A percentile compares a stretch with the other conserved stretches of the same genome.
phyloP scores from a whole-genome alignment of 2,113 vertebrate species.

The Perca fluviatilis region DNA sequence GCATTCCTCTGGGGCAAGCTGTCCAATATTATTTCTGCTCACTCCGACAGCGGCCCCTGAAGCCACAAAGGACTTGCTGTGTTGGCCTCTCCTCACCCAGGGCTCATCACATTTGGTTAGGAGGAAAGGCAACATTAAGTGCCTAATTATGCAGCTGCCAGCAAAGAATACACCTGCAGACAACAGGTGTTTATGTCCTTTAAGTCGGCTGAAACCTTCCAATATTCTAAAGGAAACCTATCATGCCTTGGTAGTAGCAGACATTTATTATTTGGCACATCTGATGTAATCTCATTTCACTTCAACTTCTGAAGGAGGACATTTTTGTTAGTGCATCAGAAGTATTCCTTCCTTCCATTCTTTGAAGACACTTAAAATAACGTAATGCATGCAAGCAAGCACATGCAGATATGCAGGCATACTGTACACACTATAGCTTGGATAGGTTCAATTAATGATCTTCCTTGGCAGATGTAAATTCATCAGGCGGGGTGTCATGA shows the following conservation, averaged over 20 bases:
- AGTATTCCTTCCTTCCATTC: not conserved
- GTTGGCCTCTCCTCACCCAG: constrained; percentile 57
- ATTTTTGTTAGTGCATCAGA: constrained; percentile 8
- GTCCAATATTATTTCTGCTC: constrained; percentile 77
- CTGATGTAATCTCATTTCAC: constrained; percentile 18
- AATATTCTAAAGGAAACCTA: constrained; percentile 23
- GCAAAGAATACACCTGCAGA: constrained; percentile 73
- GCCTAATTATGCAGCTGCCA: constrained; percentile 66
- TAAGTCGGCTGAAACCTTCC: not conserved
- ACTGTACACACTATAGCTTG: not conserved
- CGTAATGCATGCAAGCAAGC: constrained; percentile 4
- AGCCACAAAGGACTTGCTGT: constrained; percentile 80
- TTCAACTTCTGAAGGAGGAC: not conserved
- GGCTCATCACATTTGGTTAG: constrained; percentile 42
- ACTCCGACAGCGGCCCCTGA: constrained; percentile 61
- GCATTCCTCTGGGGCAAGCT: constrained; percentile 78
- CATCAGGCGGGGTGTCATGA: constrained; percentile 39
- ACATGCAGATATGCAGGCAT: not conserved
- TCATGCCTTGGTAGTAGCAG: constrained; percentile 17
- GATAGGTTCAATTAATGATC: constrained; percentile 40
- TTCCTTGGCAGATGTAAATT: constrained; percentile 27
- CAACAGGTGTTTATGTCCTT: constrained; percentile 76
- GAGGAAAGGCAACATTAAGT: constrained; percentile 47
- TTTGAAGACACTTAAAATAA: constrained; percentile 19
- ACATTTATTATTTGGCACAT: constrained; percentile 4